A percentile compares a stretch with the other conserved stretches of the same genome.
phyloP scores from a whole-genome alignment of 2,888 invertebrate species.

The Cancer borealis region DNA sequence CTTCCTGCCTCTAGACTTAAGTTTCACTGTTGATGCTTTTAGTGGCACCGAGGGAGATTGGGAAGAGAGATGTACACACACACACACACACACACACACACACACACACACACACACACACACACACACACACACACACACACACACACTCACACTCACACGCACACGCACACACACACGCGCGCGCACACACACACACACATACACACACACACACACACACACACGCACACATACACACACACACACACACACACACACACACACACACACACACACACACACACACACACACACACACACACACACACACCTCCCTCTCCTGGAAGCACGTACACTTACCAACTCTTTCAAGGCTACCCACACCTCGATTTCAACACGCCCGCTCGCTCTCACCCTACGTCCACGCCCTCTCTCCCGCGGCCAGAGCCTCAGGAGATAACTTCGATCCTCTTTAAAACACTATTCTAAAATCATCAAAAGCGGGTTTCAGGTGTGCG shows the following conservation, averaged over 20 bases:
- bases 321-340: background rate
- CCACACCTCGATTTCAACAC: background rate
- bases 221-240: too few species aligned
- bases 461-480: background rate
- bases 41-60: slow-evolving; percentile 4
- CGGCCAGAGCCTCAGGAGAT: background rate
- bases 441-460: background rate
- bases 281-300: background rate
- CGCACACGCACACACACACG: too few species aligned
- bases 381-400: background rate
- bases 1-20: background rate
- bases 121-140: slow-evolving; percentile 27
- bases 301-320: background rate
- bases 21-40: background rate
- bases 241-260: too few species aligned
- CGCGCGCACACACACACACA: background rate
- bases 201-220: background rate
- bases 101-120: slow-evolving; percentile 40
- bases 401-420: background rate
- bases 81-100: slow-evolving; percentile 31
- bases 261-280: background rate
- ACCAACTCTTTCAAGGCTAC: background rate
- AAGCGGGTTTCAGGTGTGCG: background rate
- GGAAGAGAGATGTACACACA: background rate
- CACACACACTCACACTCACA: background rate